Conservation (phyloP, 2,888 invertebrate species). For the Tachina grossa region DNA sequence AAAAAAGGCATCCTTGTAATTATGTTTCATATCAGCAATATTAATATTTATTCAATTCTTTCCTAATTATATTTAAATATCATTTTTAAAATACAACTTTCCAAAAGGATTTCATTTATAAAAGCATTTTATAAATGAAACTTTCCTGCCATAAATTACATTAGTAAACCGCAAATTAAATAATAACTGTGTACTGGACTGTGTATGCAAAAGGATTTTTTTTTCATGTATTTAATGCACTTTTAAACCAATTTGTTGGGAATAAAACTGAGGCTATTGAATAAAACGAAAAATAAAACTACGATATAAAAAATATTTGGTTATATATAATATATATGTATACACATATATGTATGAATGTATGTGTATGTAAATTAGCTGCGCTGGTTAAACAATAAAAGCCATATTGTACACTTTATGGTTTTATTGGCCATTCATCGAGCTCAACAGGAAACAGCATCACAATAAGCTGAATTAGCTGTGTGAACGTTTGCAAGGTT, state of each 20-base stretch:
- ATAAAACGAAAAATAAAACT: conserved; percentile 31
- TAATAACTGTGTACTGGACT: conserved; percentile 48
- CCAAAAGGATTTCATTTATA: neutral
- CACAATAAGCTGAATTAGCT: conserved; percentile 39
- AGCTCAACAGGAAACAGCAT: conserved; percentile 32
- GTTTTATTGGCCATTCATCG: conserved; percentile 17
- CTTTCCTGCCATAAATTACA: conserved; percentile 66
- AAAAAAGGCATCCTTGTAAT: neutral
- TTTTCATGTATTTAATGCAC: conserved; percentile 46
- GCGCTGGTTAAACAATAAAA: neutral
- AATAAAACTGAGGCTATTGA: conserved; percentile 41
- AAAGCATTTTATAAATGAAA: conserved; percentile 37
- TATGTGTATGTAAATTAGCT: neutral
- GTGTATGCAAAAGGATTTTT: conserved; percentile 34
- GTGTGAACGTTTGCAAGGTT: neutral
- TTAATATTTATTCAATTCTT: neutral
- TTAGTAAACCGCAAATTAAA: conserved; percentile 73
- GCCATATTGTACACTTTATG: conserved; percentile 1
- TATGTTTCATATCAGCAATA: neutral
- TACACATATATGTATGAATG: too few species aligned
- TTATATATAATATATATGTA: too few species aligned
- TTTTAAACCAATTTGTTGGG: conserved; percentile 63
- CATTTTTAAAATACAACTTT: neutral
- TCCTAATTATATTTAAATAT: conserved; percentile 14
- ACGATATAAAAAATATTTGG: conserved; percentile 27